Base-by-base conservation (phyloP, 2,797 vertebrate genomes). In the Ptychobarbus kaznakovi region DNA sequence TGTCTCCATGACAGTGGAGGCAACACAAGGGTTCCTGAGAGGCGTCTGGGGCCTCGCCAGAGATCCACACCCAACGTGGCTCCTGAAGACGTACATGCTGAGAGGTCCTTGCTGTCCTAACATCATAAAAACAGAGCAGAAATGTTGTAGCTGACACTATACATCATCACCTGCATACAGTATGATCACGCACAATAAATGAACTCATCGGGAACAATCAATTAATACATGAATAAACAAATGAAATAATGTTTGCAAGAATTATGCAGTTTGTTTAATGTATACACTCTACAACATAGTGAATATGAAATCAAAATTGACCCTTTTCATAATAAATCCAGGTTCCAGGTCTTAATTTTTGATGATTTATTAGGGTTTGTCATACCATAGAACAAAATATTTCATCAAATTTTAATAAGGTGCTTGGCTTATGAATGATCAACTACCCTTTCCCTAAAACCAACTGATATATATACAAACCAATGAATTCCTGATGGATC, bases 1-100 rank as follows among this genome's bases (percentile, higher is more conserved):
- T 97, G 97, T 86, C 98, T 94, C 92, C 97, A 99, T 80, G 97
- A 96, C 89, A 99, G 88, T 0, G 98, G 97, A 0, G 98, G 98
- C 83, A 99, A 92, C 93, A 97, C 96, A 86, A 98, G 91, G 76
- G 95, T 98, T 51, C 98, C 98, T 0, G 98, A 97, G 86, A 96
- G 97, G 11, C 97, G 97, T 1, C 97, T 91, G 88, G 96, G 96
- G 77, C 97, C 97, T 89, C 95, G 93, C 93, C 96, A 96, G 84
- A 97, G 93, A 89, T 99, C 98, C 0, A 97, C 96, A 22, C 96
- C 96, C 77, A 98, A 94, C 0, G 94, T 93, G 81, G 94, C 95
- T 84, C 94, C 95, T 11, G 95, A 94, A 86, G 93, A 93, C 49
- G 95, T 96, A 42, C 95, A 96, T 10, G 91, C 93, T 76, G 94